phyloP scores from a whole-genome alignment of 2,113 vertebrate genomes.

The Alces alces region DNA sequence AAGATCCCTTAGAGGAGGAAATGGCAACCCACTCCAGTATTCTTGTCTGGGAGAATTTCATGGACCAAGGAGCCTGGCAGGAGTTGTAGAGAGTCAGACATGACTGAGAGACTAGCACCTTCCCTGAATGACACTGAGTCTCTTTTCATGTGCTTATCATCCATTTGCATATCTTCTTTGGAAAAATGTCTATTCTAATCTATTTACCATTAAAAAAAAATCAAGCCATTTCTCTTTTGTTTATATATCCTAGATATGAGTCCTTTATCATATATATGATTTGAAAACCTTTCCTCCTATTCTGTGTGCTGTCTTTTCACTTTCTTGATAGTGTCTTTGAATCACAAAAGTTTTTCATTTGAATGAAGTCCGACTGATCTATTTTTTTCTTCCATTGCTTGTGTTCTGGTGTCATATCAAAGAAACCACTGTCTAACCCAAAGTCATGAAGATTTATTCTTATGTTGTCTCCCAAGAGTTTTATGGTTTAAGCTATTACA shows the following conservation, averaged over 20 bases:
- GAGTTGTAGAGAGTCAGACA: background rate
- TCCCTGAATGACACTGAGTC: background rate
- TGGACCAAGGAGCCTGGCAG: background rate
- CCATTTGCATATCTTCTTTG: background rate
- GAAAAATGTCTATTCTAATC: background rate
- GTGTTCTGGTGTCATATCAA: background rate
- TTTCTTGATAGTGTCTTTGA: background rate
- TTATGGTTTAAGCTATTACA: background rate
- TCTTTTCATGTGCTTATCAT: background rate
- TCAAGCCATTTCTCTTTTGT: background rate
- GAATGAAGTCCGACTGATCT: background rate
- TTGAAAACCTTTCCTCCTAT: background rate
- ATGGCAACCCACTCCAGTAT: background rate
- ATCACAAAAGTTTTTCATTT: background rate
- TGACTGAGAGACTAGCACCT: background rate
- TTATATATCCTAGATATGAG: background rate
- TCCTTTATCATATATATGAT: background rate
- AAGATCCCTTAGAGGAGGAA: background rate
- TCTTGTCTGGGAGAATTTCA: background rate
- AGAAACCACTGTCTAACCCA: background rate
- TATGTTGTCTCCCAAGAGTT: background rate
- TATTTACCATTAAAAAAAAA: background rate
- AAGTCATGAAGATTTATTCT: background rate
- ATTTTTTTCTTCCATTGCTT: background rate
- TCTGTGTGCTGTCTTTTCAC: background rate